Percentiles rank a stretch among this genome's conserved stretches.
These are phyloP conservation scores for Andrena chrysosceles DNA, from an alignment of 2,888 invertebrate species.

Conservation along the genomic window DNA sequence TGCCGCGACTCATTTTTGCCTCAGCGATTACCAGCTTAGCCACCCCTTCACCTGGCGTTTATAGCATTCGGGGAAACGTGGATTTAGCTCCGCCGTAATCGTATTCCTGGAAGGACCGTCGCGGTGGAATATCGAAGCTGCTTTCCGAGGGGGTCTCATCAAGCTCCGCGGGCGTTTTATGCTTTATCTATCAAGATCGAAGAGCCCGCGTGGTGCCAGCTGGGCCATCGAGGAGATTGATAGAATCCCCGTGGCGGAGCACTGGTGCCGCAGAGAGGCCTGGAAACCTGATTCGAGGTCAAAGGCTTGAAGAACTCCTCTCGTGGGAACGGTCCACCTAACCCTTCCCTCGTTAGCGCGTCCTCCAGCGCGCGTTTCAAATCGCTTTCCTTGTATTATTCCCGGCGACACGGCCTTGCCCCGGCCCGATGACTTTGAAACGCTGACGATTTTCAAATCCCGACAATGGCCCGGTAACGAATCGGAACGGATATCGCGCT, in stretches of 20 bases:
- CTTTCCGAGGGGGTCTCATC: too few species aligned
- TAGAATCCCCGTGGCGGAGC: too few species aligned
- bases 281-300: conserved; percentile 5
- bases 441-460: conserved; percentile 18
- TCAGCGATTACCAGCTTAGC: conserved; percentile 57
- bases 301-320: conserved; percentile 24
- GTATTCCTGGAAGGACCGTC: too few species aligned
- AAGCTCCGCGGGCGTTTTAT: too few species aligned
- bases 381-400: conserved; percentile 35
- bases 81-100: conserved; percentile 55
- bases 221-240: too few species aligned
- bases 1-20: conserved; percentile 33
- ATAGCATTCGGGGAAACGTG: conserved; percentile 42
- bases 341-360: conserved; percentile 41
- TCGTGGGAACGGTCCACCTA: conserved; percentile 23
- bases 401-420: conserved; percentile 3
- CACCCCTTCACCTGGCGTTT: conserved; percentile 24
- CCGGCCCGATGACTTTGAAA: conserved; percentile 36
- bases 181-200: too few species aligned
- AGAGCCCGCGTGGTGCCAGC: too few species aligned
- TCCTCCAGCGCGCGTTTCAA: conserved; percentile 23
- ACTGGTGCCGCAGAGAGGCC: neutral
- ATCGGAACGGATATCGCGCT: conserved; percentile 54
- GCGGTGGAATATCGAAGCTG: too few species aligned
- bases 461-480: conserved; percentile 51